Evolutionary conservation across 1,140 invertebrate genomes (phyloP).

Genomic region (Phymastichus coffea): DNA sequence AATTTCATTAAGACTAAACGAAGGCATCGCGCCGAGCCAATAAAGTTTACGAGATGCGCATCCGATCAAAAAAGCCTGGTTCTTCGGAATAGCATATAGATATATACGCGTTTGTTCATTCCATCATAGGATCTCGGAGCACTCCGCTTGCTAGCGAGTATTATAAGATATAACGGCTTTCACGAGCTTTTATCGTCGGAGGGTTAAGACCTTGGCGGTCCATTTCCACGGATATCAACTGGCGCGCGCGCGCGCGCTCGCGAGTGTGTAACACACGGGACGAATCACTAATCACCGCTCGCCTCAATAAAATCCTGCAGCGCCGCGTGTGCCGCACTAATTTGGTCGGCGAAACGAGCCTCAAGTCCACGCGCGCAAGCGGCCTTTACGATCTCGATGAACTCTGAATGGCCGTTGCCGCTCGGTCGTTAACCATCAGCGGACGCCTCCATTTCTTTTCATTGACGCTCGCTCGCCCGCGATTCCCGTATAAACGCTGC

Average conservation of each 20-base stretch:
- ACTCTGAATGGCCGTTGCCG: too few species aligned
- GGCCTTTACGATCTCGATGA: not conserved
- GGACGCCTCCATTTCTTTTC: slow-evolving; percentile 8
- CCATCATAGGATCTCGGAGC: too few species aligned
- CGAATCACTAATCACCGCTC: not conserved
- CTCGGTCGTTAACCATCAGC: not conserved
- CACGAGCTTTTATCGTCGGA: too few species aligned
- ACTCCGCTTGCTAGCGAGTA: too few species aligned
- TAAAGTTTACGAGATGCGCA: slow-evolving; percentile 2
- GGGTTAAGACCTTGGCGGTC: too few species aligned
- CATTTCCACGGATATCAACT: too few species aligned
- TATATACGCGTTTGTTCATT: too few species aligned
- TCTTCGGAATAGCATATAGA: too few species aligned
- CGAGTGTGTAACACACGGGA: too few species aligned
- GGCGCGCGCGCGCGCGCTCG: not conserved
- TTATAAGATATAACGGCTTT: too few species aligned
- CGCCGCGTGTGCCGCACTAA: not conserved
- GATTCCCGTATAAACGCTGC: not conserved
- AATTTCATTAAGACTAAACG: slow-evolving; percentile 9
- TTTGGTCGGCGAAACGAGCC: not conserved
- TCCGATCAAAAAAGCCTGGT: slow-evolving; percentile 9
- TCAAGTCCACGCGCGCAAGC: not conserved
- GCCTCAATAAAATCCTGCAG: not conserved
- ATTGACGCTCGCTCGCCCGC: not conserved
- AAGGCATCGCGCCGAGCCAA: not conserved